Evolutionary conservation across 2,797 vertebrate species (phyloP).

Genomic region (Poecilia velifera): DNA sequence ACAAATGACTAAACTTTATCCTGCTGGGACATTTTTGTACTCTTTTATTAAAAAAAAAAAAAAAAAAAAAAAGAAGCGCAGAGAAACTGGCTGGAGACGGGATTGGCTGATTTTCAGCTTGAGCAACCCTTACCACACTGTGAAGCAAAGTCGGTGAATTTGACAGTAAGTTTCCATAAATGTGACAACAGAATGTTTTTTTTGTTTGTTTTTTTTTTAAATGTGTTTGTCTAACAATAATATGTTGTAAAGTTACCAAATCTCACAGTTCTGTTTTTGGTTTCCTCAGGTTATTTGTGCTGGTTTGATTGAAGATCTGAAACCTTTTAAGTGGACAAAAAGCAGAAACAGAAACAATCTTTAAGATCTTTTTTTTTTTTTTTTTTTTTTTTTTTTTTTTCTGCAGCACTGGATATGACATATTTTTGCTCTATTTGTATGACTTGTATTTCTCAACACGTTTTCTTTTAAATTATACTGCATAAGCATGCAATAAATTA

Average conservation of each 20-base stretch:
- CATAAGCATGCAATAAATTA: slow-evolving; percentile 33
- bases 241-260: background rate
- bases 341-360: too few relatives aligned
- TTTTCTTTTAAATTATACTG: background rate
- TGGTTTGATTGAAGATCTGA: background rate
- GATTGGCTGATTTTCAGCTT: background rate
- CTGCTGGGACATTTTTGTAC: background rate
- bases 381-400: background rate
- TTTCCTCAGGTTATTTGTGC: background rate
- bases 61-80: accelerated
- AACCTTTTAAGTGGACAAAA: too few relatives aligned
- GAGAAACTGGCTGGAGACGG: background rate
- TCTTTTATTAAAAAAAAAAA: background rate
- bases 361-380: too few relatives aligned
- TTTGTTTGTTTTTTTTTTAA: too few relatives aligned
- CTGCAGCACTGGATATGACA: background rate
- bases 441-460: background rate
- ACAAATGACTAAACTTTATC: background rate
- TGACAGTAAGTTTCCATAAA: background rate
- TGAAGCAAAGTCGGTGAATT: background rate
- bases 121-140: background rate
- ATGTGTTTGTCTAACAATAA: background rate
- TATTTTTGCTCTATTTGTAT: background rate
- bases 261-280: background rate
- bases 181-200: background rate